These are phyloP conservation scores for Phenganax marumi DNA, from an alignment of 92 coral and sea anemone species.

Conservation along the genomic window DNA sequence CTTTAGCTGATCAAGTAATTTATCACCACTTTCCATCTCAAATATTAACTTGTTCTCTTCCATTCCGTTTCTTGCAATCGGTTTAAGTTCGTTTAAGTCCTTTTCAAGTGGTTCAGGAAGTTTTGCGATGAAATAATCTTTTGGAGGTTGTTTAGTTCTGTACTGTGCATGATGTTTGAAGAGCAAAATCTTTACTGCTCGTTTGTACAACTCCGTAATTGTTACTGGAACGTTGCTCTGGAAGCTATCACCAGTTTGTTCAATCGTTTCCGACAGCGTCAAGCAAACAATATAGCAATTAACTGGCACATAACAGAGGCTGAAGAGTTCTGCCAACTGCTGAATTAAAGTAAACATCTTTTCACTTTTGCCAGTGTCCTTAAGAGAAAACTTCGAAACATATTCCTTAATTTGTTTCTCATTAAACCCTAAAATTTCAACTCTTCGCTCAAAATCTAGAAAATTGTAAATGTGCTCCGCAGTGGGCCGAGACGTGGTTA, in stretches of 20 bases:
- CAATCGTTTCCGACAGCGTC: not conserved
- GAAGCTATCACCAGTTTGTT: not conserved
- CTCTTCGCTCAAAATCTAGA: conserved; percentile 28
- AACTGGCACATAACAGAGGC: too few species aligned
- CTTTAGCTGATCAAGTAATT: not conserved
- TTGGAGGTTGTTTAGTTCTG: too few species aligned
- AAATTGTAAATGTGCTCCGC: conserved; percentile 37
- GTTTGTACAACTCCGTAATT: too few species aligned
- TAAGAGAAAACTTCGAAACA: conserved; percentile 18
- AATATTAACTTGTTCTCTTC: not conserved
- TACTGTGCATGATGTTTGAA: not conserved
- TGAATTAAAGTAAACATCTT: conserved; percentile 41
- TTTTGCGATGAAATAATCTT: not conserved
- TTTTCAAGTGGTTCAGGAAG: not conserved
- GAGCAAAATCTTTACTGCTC: too few species aligned
- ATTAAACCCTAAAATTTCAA: conserved; percentile 61
- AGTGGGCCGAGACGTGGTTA: conserved; percentile 56
- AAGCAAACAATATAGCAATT: too few species aligned
- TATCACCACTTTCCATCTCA: not conserved
- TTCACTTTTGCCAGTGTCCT: not conserved
- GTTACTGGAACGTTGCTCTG: conserved; percentile 11
- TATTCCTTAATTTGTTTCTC: too few species aligned
- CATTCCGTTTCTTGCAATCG: not conserved
- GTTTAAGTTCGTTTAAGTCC: conserved; percentile 3
- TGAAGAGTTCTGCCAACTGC: too few species aligned